Evolutionary conservation across 2,888 invertebrate genomes (phyloP), one percentile per base, ranked within the genome.

Genomic region (Meteorus cinctellus): DNA sequence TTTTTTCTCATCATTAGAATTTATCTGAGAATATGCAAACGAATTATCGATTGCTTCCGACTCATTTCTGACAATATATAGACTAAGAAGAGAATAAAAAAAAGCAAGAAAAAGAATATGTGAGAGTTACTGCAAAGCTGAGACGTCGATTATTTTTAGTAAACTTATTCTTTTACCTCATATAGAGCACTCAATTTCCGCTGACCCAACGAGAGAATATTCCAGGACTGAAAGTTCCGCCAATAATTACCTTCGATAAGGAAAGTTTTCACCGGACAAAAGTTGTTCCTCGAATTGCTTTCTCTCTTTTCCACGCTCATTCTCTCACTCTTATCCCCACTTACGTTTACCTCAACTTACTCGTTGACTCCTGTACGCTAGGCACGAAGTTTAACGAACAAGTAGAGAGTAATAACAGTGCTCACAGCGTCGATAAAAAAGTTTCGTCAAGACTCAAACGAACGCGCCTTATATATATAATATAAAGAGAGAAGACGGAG

Each of bases 231-330:
- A 79, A 81, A 81, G 51, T 81, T 81, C 77, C 48, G 67, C 79
- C 77, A 77, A 81, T 81, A 80, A 81, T 81, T 81, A 80, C 79
- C 79, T 68, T 36, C 79, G 78, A 81, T 78, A 81, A 79, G 81
- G 79, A 81, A 81, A 81, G 70, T 80, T 81, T 69, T 70, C 62
- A 55, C 60, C 75, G 78, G 78, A 79, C 73, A 76, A 81, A 79
- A 81, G 80, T 81, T 79, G 77, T 76, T 76, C 78, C 75, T 36
- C 27, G 45, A 76, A 68, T 72, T 62, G 19, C 19, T 14, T 24
- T 36, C 27, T n/a, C 45, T 19, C 36, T 16, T 27, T 45, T 41
- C 29, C 41, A 19, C 24, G 36, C 41, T 24, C 27, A 14, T 63
- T 55, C 10, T 70, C 70, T 70, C 55, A 67, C 51, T 51, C 68